These are phyloP conservation scores for Ceriagrion tenellum DNA, from an alignment of 2,888 invertebrate genomes.

Conservation along the genomic window DNA sequence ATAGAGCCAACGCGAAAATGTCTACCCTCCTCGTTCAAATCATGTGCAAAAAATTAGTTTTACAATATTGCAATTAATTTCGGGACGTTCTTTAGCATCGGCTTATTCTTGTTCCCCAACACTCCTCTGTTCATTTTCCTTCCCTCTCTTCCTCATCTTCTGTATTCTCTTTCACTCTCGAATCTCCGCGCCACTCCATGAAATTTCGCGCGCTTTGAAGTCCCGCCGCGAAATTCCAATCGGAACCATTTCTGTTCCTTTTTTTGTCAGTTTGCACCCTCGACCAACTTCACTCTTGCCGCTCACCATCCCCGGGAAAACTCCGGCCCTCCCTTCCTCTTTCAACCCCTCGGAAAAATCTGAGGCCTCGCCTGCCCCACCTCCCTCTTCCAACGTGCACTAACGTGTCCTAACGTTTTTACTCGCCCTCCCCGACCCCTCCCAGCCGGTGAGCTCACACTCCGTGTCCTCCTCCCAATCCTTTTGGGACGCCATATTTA, in stretches of 20 bases:
- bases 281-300: not conserved
- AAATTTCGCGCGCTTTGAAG: not conserved
- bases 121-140: not conserved
- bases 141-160: not conserved
- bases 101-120: not conserved
- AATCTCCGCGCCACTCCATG: not conserved
- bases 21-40: too few relatives aligned
- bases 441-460: slow-evolving; percentile 53
- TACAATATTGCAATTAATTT: too few relatives aligned
- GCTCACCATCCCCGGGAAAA: not conserved
- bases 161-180: not conserved
- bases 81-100: too few relatives aligned
- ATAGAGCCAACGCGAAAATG: too few relatives aligned
- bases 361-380: not conserved
- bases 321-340: not conserved
- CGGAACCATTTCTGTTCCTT: not conserved
- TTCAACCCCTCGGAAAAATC: too few relatives aligned
- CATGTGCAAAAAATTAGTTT: too few relatives aligned
- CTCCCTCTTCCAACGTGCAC: slow-evolving; percentile 73
- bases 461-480: slow-evolving; percentile 53
- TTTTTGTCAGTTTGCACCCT: not conserved
- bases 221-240: not conserved
- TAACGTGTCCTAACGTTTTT: slow-evolving; percentile 73
- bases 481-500: slow-evolving; percentile 65
- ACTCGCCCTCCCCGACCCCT: slow-evolving; percentile 69